Conservation (phyloP, 2,797 vertebrate genomes). For the Rhincodon typus region DNA sequence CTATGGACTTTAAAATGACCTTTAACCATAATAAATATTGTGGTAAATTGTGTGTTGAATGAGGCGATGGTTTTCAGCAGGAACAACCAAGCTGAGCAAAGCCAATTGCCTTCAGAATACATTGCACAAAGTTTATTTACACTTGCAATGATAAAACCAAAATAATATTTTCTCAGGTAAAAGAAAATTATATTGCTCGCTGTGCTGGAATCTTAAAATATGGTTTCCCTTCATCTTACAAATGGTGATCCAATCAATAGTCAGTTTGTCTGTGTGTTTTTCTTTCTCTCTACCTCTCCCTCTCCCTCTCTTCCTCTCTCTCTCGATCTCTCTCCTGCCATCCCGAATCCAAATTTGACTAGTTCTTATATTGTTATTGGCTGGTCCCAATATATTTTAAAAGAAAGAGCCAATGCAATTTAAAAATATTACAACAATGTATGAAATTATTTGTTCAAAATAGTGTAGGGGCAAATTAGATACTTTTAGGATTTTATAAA, state of each 20-base stretch:
- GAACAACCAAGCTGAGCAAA: neutral
- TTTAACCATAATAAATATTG: neutral
- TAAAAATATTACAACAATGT: neutral
- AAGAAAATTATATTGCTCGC: neutral
- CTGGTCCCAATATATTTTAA: too few species aligned
- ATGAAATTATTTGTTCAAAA: neutral
- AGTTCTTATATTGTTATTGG: neutral
- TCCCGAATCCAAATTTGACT: constrained; percentile 43
- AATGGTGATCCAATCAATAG: neutral
- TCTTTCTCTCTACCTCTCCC: neutral
- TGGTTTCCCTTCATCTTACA: neutral
- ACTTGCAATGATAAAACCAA: neutral
- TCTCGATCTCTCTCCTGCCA: constrained; percentile 51
- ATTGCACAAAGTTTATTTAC: neutral
- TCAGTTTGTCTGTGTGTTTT: neutral
- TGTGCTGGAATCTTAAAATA: neutral
- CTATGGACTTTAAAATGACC: neutral
- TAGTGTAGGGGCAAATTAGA: neutral
- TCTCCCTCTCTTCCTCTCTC: constrained; percentile 50
- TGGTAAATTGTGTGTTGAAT: neutral
- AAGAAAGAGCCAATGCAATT: neutral
- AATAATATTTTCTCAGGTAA: neutral
- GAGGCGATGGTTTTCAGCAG: neutral
- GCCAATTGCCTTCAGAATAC: neutral
- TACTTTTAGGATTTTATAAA: neutral